Conservation (phyloP, 1,140 invertebrate species). For the Eubasilissa regina region DNA sequence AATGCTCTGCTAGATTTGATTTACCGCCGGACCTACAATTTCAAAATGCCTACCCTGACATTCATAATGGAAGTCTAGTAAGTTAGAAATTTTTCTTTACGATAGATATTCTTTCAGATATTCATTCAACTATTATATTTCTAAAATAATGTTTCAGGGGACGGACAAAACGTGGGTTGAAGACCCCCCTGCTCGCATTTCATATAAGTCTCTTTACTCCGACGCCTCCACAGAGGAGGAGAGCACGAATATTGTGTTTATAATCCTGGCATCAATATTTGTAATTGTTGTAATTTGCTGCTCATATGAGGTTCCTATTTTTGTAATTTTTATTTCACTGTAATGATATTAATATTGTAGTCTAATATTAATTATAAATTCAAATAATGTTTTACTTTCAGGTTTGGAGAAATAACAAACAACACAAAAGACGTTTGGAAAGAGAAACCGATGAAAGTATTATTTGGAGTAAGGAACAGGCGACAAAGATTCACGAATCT, state of each 20-base stretch:
- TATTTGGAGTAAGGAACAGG: conserved; percentile 78
- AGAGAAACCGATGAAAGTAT: conserved; percentile 80
- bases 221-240: conserved; percentile 83
- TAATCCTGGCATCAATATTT: conserved; percentile 80
- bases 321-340: conserved; percentile 4
- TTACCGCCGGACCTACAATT: conserved; percentile 65
- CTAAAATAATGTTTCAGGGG: conserved; percentile 70
- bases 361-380: conserved; percentile 3
- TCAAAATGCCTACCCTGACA: conserved; percentile 63
- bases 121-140: conserved; percentile 37
- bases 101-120: background rate
- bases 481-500: conserved; percentile 75
- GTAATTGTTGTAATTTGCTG: conserved; percentile 77
- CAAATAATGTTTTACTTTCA: conserved; percentile 52
- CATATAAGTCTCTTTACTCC: conserved; percentile 82
- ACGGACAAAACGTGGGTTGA: conserved; percentile 85
- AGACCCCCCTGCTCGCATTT: conserved; percentile 81
- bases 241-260: conserved; percentile 82
- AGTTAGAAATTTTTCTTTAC: conserved; percentile 45
- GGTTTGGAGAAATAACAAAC: conserved; percentile 77
- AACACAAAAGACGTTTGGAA: conserved; percentile 78
- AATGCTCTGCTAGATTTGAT: conserved; percentile 84
- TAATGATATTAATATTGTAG: no score
- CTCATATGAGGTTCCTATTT: conserved; percentile 72
- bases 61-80: conserved; percentile 67